Base-by-base conservation (phyloP, 64 coral and sea anemone genomes). In the Catalaphyllia jardinei region DNA sequence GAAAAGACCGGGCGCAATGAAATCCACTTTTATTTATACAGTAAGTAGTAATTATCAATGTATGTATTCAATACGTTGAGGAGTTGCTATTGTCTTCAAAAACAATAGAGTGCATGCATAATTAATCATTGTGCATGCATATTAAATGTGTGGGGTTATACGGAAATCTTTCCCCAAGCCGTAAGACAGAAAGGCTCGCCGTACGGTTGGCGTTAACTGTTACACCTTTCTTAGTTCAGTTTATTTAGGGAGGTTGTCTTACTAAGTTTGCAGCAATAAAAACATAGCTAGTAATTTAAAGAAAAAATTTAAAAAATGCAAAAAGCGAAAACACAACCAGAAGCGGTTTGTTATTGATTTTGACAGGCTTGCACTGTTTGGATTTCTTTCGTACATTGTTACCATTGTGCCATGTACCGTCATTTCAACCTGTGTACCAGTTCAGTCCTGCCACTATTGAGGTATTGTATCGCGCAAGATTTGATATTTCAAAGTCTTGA, bases 361-460 rank as follows among this genome's bases (percentile, higher is more conserved):
- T 5, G n/a, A 22, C 5, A 6, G 2, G 10, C 6, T 69, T 12
- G 65, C 22, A 8, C 65, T 22, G 75, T 86, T 49, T 3, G 83
- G 83, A n/a, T 86, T 86, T 22, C 64, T 86, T 22, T 38, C 83
- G n/a, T 86, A 86, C 63, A 86, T n/a, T 2, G 33, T 62, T 13
- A 86, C 64, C 7, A 86, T 29, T 49, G 83, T 86, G 12, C 65
- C 83, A 42, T 86, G 11, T 30, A 86, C 63, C 19, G 25, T 65
- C 18, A 38, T 73, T 39, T 54, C 63, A 1, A 86, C 50, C 65
- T 86, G 83, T n/a, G 63, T 86, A 52, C 83, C 72, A 11, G 18
- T 67, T 8, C n/a, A 65, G 72, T 27, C 51, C 69, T 10, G 16
- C 51, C 1, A 74, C 16, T 49, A 87, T 73, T 1, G 42, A 20